These are phyloP conservation scores for Patiria pectinifera DNA, from an alignment of 53 echinoderm and acorn worm genomes.

Conservation along the genomic window DNA sequence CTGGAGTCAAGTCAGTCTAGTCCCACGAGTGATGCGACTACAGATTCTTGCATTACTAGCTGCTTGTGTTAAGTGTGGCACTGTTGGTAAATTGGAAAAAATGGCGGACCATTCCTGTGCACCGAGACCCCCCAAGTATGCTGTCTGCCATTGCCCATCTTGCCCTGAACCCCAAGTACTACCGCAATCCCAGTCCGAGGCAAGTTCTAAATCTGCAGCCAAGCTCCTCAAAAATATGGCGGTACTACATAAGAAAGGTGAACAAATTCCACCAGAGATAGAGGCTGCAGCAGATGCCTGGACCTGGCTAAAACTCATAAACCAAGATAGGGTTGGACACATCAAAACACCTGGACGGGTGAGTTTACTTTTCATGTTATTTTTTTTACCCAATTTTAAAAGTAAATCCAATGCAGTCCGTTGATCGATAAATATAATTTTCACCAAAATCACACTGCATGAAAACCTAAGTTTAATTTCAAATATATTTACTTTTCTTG, in stretches of 20 bases:
- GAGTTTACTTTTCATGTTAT: background rate
- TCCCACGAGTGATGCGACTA: slow-evolving; percentile 6
- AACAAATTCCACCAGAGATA: background rate
- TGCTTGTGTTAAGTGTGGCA: slow-evolving; percentile 25
- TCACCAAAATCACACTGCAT: too few species aligned
- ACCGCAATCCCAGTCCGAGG: background rate
- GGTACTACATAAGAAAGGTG: background rate
- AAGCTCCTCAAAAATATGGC: slow-evolving; percentile 18
- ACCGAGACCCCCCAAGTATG: background rate
- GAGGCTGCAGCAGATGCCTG: slow-evolving; percentile 4
- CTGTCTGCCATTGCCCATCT: slow-evolving; percentile 17
- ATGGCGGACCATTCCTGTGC: slow-evolving; percentile 16
- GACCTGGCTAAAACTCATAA: slow-evolving; percentile 13
- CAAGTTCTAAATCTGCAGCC: background rate
- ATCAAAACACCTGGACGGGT: slow-evolving; percentile 29
- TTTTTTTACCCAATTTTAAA: background rate
- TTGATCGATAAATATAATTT: too few species aligned
- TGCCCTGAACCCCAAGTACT: background rate
- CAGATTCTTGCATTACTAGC: background rate
- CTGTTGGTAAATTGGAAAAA: slow-evolving; percentile 7
- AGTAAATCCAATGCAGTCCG: background rate
- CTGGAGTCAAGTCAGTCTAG: background rate
- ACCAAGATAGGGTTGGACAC: background rate
- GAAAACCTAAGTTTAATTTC: too few species aligned
- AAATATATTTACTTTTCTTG: too few species aligned